These are phyloP conservation scores for Brachyistius frenatus DNA, from an alignment of 2,113 vertebrate genomes.

Conservation along the genomic window DNA sequence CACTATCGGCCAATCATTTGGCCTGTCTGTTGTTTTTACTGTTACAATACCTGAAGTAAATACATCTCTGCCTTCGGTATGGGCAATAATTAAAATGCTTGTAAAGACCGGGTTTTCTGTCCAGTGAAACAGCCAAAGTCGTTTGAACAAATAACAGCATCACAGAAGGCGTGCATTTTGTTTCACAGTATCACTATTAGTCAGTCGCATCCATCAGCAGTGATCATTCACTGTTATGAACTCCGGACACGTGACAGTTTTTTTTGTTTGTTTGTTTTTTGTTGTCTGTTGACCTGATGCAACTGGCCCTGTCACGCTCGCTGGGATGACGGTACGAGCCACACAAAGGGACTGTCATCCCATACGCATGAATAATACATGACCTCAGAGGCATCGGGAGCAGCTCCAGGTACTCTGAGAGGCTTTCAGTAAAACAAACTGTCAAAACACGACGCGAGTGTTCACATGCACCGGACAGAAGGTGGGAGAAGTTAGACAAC, in stretches of 20 bases:
- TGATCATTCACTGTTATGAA: slow-evolving; percentile 11
- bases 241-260: not conserved
- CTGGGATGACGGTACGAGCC: slow-evolving; percentile 17
- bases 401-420: slow-evolving; percentile 39
- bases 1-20: not conserved
- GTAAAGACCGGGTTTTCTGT: not conserved
- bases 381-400: slow-evolving; percentile 47
- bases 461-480: slow-evolving; percentile 41
- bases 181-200: not conserved
- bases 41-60: not conserved
- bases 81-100: not conserved
- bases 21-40: not conserved
- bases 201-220: not conserved
- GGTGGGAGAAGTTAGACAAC: slow-evolving; percentile 20
- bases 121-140: not conserved
- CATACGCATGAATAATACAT: slow-evolving; percentile 74
- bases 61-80: not conserved
- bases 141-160: slow-evolving; percentile 13
- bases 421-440: slow-evolving; percentile 53
- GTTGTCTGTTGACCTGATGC: slow-evolving; percentile 35
- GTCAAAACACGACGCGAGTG: slow-evolving; percentile 63
- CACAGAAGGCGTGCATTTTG: slow-evolving; percentile 26
- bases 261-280: slow-evolving; percentile 1
- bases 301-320: slow-evolving; percentile 41
- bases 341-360: slow-evolving; percentile 35